phyloP scores from a whole-genome alignment of 1,140 invertebrate species.

The Antheraea pernyi region DNA sequence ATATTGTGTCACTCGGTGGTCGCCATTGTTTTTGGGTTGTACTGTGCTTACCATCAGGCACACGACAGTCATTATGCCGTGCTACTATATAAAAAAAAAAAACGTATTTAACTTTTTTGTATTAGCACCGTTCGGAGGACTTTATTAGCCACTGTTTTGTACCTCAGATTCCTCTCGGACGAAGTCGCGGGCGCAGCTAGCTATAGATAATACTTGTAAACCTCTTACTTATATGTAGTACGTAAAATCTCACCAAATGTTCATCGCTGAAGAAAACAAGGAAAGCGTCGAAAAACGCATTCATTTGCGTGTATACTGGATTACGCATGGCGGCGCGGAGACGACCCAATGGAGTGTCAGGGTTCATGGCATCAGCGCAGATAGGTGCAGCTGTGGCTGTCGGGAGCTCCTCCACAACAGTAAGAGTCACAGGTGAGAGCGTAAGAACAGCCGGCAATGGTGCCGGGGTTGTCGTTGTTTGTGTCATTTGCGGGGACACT shows the following conservation, averaged over 20 bases:
- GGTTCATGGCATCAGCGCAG: constrained; percentile 45
- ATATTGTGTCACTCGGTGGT: too few species aligned
- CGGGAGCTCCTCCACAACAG: constrained; percentile 37
- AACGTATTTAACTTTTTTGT: too few species aligned
- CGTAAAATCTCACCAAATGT: constrained; percentile 82
- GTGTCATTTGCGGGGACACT: constrained; percentile 16
- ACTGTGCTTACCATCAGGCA: too few species aligned
- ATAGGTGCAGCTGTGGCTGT: constrained; percentile 32
- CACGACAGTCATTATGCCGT: too few species aligned
- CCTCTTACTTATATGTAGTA: too few species aligned
- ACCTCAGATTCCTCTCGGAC: too few species aligned
- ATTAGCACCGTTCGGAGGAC: too few species aligned
- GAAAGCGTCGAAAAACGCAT: constrained; percentile 84
- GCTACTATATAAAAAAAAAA: too few species aligned
- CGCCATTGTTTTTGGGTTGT: too few species aligned
- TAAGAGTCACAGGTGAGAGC: constrained; percentile 20
- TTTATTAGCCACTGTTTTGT: too few species aligned
- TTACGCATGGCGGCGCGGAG: constrained; percentile 85
- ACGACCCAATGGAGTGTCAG: constrained; percentile 69
- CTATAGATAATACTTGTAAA: too few species aligned
- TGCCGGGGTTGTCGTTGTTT: constrained; percentile 23
- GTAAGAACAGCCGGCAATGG: constrained; percentile 17
- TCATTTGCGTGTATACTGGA: constrained; percentile 80
- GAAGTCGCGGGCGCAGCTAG: too few species aligned
- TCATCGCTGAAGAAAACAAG: constrained; percentile 89